Evolutionary conservation across 2,113 vertebrate species (phyloP), one percentile per base, ranked within the genome.

Genomic region (Eptatretus burgeri): DNA sequence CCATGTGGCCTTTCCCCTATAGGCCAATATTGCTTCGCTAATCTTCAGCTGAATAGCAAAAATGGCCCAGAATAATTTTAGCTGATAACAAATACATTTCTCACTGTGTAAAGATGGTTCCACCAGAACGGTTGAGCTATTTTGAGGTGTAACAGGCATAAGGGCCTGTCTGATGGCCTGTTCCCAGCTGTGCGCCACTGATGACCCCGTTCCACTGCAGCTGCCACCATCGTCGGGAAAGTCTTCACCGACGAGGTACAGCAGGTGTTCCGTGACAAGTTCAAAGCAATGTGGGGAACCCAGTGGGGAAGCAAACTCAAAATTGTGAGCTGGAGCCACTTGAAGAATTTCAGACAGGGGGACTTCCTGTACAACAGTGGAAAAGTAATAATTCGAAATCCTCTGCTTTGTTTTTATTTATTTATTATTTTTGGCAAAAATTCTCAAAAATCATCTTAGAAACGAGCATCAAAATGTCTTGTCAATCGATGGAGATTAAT

Each of bases 291-390:
- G 85, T 14, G 85, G 85, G 72, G 85, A 85, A 69, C 83, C 83
- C 72, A 83, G 81, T 52, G 82, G 78, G 66, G 77, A 72, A 70
- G 75, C 66, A 52, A 76, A 80, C 64, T 77, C 78, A 72, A 83
- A 81, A 76, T 85, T 82, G 73, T 75, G 77, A 67, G 79, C 82
- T 13, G 74, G 77, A 68, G 85, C 85, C 68, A 94, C 78, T 73
- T 89, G 87, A 50, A 98, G 82, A 76, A 98, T 96, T 80, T 96
- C 88, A 64, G 93, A 98, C 72, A 98, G 79, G 62, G 93, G 89
- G 71, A 98, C 85, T 77, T 98, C 93, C 91, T 98, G 72, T 69
- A 27, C 12, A 60, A 62, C 49, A 62, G 9, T 10, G 62, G 49
- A 65, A 18, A 65, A 16, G 52, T 60, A 60, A 65, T 14, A 53